Percentiles rank a stretch among this genome's conserved stretches.
phyloP scores from a whole-genome alignment of 2,113 vertebrate genomes.

The Azemiops feae region DNA sequence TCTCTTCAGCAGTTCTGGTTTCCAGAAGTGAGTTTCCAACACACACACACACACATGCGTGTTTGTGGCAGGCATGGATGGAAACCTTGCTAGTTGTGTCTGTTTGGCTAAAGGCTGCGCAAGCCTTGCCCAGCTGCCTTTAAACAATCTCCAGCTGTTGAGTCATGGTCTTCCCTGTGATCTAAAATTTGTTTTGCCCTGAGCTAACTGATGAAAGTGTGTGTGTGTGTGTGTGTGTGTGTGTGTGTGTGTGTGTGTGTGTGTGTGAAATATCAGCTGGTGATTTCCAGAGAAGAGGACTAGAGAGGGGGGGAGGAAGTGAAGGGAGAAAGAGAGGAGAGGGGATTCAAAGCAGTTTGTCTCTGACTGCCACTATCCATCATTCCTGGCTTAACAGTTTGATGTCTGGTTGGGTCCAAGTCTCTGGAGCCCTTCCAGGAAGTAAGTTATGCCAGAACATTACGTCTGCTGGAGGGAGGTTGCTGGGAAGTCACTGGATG shows the following conservation, averaged over 20 bases:
- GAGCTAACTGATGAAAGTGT: background rate
- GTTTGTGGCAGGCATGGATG: background rate
- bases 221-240: too few species aligned
- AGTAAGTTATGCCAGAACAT: background rate
- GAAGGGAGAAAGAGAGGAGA: rapidly evolving
- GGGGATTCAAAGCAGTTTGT: background rate
- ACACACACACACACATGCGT: background rate
- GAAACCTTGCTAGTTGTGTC: slow-evolving; percentile 1
- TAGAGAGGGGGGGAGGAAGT: rapidly evolving
- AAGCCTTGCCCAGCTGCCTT: background rate
- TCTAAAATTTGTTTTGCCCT: background rate
- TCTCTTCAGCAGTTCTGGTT: background rate
- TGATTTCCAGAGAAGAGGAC: background rate
- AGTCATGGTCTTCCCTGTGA: background rate
- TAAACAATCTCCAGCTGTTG: slow-evolving; percentile 30
- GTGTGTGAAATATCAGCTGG: too few species aligned
- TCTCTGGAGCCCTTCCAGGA: background rate
- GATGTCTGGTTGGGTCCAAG: background rate
- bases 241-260: too few species aligned
- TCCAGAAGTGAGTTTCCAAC: background rate
- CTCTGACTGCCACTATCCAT: background rate
- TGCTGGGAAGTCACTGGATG: background rate
- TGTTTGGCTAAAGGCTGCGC: background rate
- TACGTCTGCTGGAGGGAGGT: background rate
- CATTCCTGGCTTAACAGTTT: background rate